These are phyloP conservation scores for Philaethria dido DNA, from an alignment of 2,888 invertebrate genomes.

Conservation along the genomic window DNA sequence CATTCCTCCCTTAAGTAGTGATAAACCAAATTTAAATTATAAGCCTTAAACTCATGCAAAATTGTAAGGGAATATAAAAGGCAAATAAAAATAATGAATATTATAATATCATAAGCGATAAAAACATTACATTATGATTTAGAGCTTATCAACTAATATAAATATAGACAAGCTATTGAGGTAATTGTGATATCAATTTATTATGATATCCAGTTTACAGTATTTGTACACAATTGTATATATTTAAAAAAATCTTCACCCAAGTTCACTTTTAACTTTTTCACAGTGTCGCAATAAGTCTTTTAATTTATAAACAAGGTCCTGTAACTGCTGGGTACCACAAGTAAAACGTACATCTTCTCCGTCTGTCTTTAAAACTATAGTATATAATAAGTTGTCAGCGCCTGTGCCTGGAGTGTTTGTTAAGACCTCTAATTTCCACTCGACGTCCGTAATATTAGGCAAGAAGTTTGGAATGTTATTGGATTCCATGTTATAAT, in stretches of 20 bases:
- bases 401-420: slow-evolving; percentile 70
- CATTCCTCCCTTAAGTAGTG: too few relatives aligned
- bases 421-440: slow-evolving; percentile 84
- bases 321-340: slow-evolving; percentile 85
- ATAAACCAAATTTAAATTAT: not conserved
- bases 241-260: slow-evolving; percentile 48
- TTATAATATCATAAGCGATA: slow-evolving; percentile 13
- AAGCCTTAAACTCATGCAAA: not conserved
- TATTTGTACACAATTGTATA: slow-evolving; percentile 26
- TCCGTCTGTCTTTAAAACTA: slow-evolving; percentile 72
- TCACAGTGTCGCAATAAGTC: slow-evolving; percentile 86
- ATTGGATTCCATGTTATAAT: slow-evolving; percentile 42
- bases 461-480: slow-evolving; percentile 60
- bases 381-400: slow-evolving; percentile 73
- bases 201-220: not conserved
- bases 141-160: slow-evolving; percentile 6
- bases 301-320: slow-evolving; percentile 86
- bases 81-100: not conserved
- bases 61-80: not conserved
- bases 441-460: slow-evolving; percentile 83
- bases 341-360: slow-evolving; percentile 84
- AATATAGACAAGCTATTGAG: slow-evolving; percentile 16
- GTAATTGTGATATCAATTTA: slow-evolving; percentile 1
- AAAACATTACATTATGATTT: slow-evolving; percentile 3
- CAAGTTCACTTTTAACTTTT: slow-evolving; percentile 71